Base-by-base conservation (phyloP, 1,140 invertebrate genomes). In the Colletes latitarsis region DNA sequence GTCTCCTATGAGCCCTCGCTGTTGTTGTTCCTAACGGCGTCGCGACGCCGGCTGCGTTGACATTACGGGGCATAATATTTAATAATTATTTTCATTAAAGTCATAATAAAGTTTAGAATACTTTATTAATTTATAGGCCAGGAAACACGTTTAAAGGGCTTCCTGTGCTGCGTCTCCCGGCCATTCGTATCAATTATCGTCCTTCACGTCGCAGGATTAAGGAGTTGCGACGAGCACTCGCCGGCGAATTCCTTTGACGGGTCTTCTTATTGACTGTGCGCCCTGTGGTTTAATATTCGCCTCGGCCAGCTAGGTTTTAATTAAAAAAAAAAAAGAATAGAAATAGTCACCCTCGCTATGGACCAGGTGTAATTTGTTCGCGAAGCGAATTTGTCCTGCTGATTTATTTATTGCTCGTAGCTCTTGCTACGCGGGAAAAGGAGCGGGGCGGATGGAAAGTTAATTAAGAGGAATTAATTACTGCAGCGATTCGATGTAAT, bases 1-100 rank as follows among this genome's bases (percentile, higher is more conserved):
- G 81, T 90, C 88, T 90, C 84, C 87, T 89, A 85, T 73, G 88
- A 88, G 82, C 84, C 77, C 82, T 75, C 80, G 69, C 73, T 41
- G 76, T 63, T 80, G 66, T 55, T 82, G 74, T 78, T 88, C 43
- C 75, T 79, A 77, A 81, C 87, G 88, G 77, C 70, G 83, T 83
- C 74, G 82, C 74, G 85, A 83, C 87, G 69, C 85, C 63, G 84
- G 39, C 82, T 82, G 86, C 87, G 91, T 92, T 92, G 92, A 93
- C 91, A 92, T 90, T 91, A 91, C 89, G 81, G 86, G 64, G 91
- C 91, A 93, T 93, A 93, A 93, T 93, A 93, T 93, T 93, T 93
- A 93, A 93, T 93, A 93, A 93, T 93, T 93, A 93, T 93, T 93
- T 93, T 92, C 91, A 93, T 93, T 93, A 93, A 91, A 93, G 91